A percentile compares a stretch with the other conserved stretches of the same genome.
Evolutionary conservation across 2,113 vertebrate species (phyloP).

Genomic region (Trichechus manatus): DNA sequence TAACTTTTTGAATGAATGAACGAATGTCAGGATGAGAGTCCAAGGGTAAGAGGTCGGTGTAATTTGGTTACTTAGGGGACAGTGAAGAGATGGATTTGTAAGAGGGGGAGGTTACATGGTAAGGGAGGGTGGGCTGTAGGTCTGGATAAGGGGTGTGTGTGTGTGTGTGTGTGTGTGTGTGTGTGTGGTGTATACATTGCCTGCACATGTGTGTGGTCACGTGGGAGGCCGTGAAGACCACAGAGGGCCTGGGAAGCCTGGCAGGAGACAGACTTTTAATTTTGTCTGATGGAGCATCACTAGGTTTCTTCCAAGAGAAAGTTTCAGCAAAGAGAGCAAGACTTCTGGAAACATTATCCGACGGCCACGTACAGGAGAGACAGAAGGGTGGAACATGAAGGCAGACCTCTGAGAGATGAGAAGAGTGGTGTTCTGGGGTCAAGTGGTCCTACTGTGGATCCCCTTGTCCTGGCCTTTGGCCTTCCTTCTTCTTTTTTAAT

Average conservation of each 20-base stretch:
- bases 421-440: background rate
- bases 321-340: background rate
- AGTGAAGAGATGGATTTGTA: background rate
- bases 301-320: background rate
- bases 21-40: background rate
- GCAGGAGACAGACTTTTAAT: background rate
- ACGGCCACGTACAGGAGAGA: background rate
- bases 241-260: background rate
- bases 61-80: background rate
- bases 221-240: background rate
- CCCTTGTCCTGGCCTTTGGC: background rate
- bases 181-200: too few relatives aligned
- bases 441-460: fast-evolving
- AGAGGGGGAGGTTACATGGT: background rate
- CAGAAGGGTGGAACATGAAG: background rate
- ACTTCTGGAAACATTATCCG: background rate
- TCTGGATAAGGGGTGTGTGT: background rate
- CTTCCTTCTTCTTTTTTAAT: too few relatives aligned
- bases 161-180: too few relatives aligned
- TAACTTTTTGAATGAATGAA: background rate
- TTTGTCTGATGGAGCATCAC: background rate
- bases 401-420: background rate
- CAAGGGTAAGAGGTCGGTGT: background rate
- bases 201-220: background rate
- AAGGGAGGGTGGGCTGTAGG: background rate